Evolutionary conservation across 1,140 invertebrate species (phyloP).

Genomic region (Orius laevigatus): DNA sequence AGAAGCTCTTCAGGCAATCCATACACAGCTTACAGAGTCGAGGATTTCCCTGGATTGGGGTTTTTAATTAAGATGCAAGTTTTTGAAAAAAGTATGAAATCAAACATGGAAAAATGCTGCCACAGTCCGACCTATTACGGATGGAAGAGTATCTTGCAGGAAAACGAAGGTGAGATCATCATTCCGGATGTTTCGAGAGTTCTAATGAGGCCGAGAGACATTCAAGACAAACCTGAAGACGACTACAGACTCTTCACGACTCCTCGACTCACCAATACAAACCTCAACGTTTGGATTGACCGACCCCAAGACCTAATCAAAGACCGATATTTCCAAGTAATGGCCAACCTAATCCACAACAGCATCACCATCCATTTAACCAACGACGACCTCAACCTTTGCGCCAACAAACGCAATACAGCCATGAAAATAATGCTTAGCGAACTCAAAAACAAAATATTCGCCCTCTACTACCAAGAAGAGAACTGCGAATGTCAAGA

Average conservation of each 20-base stretch:
- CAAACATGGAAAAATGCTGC: slow-evolving; percentile 17
- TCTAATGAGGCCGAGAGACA: slow-evolving; percentile 17
- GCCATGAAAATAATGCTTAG: slow-evolving; percentile 16
- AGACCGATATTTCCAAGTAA: slow-evolving; percentile 17
- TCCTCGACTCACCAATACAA: slow-evolving; percentile 16
- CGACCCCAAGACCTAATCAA: slow-evolving; percentile 16
- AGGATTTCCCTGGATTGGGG: slow-evolving; percentile 19
- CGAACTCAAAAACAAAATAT: slow-evolving; percentile 15
- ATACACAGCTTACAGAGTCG: slow-evolving; percentile 17
- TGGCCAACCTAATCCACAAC: slow-evolving; percentile 15
- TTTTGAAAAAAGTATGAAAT: slow-evolving; percentile 13
- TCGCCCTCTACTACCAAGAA: slow-evolving; percentile 19
- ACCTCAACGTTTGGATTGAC: slow-evolving; percentile 16
- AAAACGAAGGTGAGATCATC: slow-evolving; percentile 15
- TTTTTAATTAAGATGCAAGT: slow-evolving; percentile 17
- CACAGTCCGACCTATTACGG: slow-evolving; percentile 13
- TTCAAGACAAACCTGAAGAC: slow-evolving; percentile 2
- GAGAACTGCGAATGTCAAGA: slow-evolving; percentile 4
- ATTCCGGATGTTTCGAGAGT: slow-evolving; percentile 21
- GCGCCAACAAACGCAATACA: slow-evolving; percentile 12
- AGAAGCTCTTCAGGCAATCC: slow-evolving; percentile 17
- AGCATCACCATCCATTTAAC: slow-evolving; percentile 18
- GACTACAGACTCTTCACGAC: slow-evolving; percentile 12
- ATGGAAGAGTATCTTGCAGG: slow-evolving; percentile 12
- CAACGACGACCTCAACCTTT: slow-evolving; percentile 17